Base-by-base conservation (phyloP, 30 jellyfish, hydroid and myxozoan genomes). In the Morbakka virulenta region DNA sequence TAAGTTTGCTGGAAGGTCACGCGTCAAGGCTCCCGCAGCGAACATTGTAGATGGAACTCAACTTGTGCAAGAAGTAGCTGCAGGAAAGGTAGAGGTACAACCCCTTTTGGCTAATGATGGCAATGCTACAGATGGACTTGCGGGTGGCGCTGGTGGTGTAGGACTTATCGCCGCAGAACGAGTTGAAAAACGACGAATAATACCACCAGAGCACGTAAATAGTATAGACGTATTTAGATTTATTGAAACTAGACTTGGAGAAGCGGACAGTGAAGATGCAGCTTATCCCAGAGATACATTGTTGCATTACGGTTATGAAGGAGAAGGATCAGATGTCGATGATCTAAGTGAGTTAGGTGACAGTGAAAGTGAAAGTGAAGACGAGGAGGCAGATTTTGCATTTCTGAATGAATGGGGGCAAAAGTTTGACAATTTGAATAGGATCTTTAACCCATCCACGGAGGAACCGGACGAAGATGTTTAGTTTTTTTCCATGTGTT, bases 241-340 rank as follows among this genome's bases (percentile, higher is more conserved):
- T 82, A 93, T 93, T 23, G 74, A 83, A 6, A 20, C 95, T 32
- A 79, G 95, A 20, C 92, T 93, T 32, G 90, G 72, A 3, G 95
- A 87, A 35, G 97, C 99, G 1, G 90, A 93, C 49, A 78, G 76
- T 50, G 97, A 87, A 35, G 97, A 93, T 65, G 94, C 96, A 32
- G 89, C 95, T 62, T 83, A 93, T 67, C 99, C 99, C 2, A 65
- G 97, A 28, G 99, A 93, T 72, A 93, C 99, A 50, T 79, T 93
- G 70, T 84, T 93, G 72, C 99, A 93, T 64, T 93, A 93, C 64
- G 99, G 99, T 63, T 93, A 93, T 88, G 99, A 93, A 77, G 99
- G 99, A 9, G 97, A 93, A 68, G 99, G 97, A n/a, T 86, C 97
- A 1, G 99, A 93, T 34, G 95, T 93, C 36, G 96, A 87, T 35